Base-by-base conservation (phyloP, 2,888 invertebrate species). In the Formica aserva region DNA sequence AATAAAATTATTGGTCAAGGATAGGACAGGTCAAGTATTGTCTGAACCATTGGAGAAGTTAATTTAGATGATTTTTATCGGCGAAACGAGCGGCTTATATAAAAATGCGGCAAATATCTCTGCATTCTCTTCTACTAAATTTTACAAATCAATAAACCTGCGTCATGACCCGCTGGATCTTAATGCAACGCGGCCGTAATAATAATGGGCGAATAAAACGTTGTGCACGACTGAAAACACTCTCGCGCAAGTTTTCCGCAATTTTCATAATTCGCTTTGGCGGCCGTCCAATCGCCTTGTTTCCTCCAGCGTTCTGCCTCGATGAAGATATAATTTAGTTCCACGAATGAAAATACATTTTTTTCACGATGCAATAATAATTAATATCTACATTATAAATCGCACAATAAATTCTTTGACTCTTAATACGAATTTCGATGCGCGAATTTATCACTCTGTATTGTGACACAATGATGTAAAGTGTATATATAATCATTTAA, bases 121-220 rank as follows among this genome's bases (percentile, higher is more conserved):
- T 57, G 77, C 66, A 82, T 80, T 89, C 83, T 83, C 82, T 85
- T 84, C 77, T 86, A 88, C 88, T 86, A 87, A 87, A 89, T 90
- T 90, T 87, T 85, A 85, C 83, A 85, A 90, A 90, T 90, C 90
- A 90, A 90, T 90, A 90, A 85, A 88, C 84, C 78, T 65, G 45
- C 83, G 90, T 89, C 90, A 90, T 85, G 78, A 82, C 41, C 32
- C 83, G 48, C 69, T 82, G 52, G 84, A 89, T 89, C 82, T 87
- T 88, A 89, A 89, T 78, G 85, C 85, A 83, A 71, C 86, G 77
- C 65, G 76, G 55, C 75, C 78, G 76, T 74, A 76, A 57, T 69
- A 76, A 57, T 81, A 63, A 60, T 71, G 32, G 22, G 57, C 57
- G 60, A 35, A 35, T 60, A 75, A 65, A 75, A 69, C 63, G 57